Conservation (phyloP, 2,888 invertebrate genomes). For the Cataglyphis cursor region DNA sequence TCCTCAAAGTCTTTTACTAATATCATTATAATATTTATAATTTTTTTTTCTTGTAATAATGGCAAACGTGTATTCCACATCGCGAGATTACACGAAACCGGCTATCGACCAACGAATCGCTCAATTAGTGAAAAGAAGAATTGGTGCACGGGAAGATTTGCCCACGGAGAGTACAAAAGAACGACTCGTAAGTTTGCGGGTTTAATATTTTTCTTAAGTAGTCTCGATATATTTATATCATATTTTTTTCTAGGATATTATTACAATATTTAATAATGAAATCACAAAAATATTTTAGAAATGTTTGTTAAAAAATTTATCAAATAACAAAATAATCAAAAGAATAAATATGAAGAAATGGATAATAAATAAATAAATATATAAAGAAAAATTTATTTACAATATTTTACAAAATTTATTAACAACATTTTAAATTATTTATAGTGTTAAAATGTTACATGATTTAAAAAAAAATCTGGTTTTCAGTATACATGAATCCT, state of each 20-base stretch:
- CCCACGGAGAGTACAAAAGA: constrained; percentile 77
- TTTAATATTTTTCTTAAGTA: neutral
- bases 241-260: neutral
- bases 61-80: constrained; percentile 58
- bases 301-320: neutral
- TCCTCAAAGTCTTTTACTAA: neutral
- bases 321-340: neutral
- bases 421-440: neutral
- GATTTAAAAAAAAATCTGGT: neutral
- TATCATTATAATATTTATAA: neutral
- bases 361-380: neutral
- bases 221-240: neutral
- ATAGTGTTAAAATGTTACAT: neutral
- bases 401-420: too few species aligned
- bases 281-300: neutral
- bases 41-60: constrained; percentile 50
- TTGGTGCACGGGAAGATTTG: constrained; percentile 70
- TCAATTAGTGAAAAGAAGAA: constrained; percentile 79
- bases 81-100: constrained; percentile 82
- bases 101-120: constrained; percentile 81
- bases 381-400: too few species aligned
- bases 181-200: constrained; percentile 74
- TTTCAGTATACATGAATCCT: neutral
- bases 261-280: constrained; percentile 1
- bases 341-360: neutral